phyloP scores from a whole-genome alignment of 92 coral and sea anemone species.

The Desmophyllum pertusum region DNA sequence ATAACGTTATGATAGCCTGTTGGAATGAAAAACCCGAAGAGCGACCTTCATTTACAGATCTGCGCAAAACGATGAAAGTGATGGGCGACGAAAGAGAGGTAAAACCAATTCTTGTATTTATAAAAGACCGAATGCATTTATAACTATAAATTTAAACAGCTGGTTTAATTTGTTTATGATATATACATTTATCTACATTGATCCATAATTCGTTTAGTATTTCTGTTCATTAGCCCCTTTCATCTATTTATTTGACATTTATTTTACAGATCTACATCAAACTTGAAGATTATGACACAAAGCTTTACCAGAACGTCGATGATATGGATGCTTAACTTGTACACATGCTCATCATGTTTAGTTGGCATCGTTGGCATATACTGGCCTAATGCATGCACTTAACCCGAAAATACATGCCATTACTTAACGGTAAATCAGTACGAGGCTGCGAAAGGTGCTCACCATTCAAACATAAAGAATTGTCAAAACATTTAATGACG shows the following conservation, averaged over 20 bases:
- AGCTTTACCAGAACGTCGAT: slow-evolving; percentile 69
- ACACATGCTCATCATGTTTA: neutral
- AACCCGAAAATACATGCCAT: neutral
- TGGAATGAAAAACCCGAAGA: slow-evolving; percentile 76
- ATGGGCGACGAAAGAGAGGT: slow-evolving; percentile 73
- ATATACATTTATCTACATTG: too few species aligned
- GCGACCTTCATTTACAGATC: slow-evolving; percentile 70
- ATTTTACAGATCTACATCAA: slow-evolving; percentile 65
- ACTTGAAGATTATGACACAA: slow-evolving; percentile 72
- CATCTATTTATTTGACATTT: neutral
- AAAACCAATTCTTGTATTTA: neutral
- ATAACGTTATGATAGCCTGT: slow-evolving; percentile 75
- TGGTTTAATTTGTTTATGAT: neutral
- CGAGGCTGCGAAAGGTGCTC: neutral
- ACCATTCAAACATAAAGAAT: neutral
- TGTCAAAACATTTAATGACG: neutral
- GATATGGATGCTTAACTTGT: slow-evolving; percentile 49
- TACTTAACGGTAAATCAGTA: neutral
- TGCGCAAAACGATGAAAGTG: slow-evolving; percentile 59
- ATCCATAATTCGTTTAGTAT: neutral
- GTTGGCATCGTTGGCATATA: neutral
- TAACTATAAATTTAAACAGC: too few species aligned
- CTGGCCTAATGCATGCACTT: neutral
- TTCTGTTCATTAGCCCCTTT: neutral
- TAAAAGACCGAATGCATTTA: neutral